Conservation (phyloP, 2,113 vertebrate genomes). For the Megaleporinus macrocephalus region DNA sequence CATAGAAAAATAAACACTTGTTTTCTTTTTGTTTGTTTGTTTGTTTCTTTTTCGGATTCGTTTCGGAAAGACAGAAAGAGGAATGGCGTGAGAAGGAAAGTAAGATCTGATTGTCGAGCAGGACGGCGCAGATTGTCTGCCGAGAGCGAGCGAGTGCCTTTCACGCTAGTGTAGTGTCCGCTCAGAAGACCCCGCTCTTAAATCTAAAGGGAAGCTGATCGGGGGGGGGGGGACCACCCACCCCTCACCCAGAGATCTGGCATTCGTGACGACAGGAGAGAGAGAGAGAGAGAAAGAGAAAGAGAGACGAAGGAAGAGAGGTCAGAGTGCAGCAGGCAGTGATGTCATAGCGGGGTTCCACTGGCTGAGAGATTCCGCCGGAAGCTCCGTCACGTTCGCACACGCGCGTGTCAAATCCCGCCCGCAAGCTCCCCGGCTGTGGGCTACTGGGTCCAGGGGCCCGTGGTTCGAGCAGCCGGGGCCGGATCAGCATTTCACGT, state of each 20-base stretch:
- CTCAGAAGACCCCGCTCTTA: neutral
- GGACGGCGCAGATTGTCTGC: slow-evolving; percentile 26
- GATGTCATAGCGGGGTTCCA: slow-evolving; percentile 30
- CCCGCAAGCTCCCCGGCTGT: neutral
- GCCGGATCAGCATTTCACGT: slow-evolving; percentile 68
- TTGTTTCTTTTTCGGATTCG: neutral
- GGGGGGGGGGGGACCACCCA: too few relatives aligned
- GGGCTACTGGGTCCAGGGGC: neutral
- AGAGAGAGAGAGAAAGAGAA: neutral
- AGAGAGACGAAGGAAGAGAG: neutral
- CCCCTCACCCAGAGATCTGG: neutral
- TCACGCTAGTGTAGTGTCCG: slow-evolving; percentile 11
- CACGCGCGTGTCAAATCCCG: neutral
- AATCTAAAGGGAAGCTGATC: neutral
- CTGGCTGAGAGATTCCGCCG: slow-evolving; percentile 11
- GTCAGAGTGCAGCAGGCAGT: slow-evolving; percentile 35
- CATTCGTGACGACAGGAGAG: neutral
- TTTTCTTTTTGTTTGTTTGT: neutral
- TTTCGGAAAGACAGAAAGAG: neutral
- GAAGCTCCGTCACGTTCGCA: neutral
- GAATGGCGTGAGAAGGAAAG: neutral
- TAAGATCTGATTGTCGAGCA: slow-evolving; percentile 53
- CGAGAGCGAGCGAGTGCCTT: neutral
- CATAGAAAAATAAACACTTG: slow-evolving; percentile 57
- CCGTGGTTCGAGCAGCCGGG: neutral